These are phyloP conservation scores for Antennarius striatus DNA, from an alignment of 2,113 vertebrate genomes.

Conservation along the genomic window DNA sequence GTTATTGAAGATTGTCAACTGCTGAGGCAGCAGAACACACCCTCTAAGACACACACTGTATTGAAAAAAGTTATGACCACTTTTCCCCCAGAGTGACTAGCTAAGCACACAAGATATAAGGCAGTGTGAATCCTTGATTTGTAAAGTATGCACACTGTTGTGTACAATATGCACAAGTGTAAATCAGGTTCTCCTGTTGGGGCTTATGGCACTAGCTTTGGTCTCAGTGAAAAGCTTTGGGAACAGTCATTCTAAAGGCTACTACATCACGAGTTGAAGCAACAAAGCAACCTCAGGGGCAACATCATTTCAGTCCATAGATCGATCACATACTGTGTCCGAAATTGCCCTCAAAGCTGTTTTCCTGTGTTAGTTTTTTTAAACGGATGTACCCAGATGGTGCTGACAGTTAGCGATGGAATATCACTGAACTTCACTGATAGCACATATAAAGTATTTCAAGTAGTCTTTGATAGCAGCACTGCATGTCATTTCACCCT, in stretches of 20 bases:
- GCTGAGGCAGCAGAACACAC: constrained; percentile 51
- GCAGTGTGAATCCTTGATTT: constrained; percentile 54
- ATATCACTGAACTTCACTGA: constrained; percentile 64
- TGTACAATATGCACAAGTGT: constrained; percentile 65
- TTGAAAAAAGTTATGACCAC: constrained; percentile 31
- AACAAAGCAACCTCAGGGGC: constrained; percentile 79
- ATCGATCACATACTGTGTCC: constrained; percentile 53
- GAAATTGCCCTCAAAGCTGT: constrained; percentile 50
- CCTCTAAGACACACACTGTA: constrained; percentile 60
- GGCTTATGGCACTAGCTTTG: constrained; percentile 43
- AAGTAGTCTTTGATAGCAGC: constrained; percentile 59
- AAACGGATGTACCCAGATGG: constrained; percentile 62
- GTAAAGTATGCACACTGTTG: constrained; percentile 66
- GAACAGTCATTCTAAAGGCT: constrained; percentile 24
- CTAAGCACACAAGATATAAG: constrained; percentile 53
- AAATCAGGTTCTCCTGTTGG: constrained; percentile 69
- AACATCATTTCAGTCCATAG: constrained; percentile 58
- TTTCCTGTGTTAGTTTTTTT: constrained; percentile 12
- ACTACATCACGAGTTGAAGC: constrained; percentile 52
- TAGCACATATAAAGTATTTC: constrained; percentile 50
- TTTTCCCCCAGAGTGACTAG: constrained; percentile 53
- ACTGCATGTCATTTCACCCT: constrained; percentile 79
- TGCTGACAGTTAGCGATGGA: constrained; percentile 58
- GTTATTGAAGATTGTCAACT: constrained; percentile 37
- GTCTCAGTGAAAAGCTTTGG: constrained; percentile 18